Evolutionary conservation across 1,140 invertebrate genomes (phyloP), one percentile per base, ranked within the genome.

Genomic region (Hypsibius dujardini): DNA sequence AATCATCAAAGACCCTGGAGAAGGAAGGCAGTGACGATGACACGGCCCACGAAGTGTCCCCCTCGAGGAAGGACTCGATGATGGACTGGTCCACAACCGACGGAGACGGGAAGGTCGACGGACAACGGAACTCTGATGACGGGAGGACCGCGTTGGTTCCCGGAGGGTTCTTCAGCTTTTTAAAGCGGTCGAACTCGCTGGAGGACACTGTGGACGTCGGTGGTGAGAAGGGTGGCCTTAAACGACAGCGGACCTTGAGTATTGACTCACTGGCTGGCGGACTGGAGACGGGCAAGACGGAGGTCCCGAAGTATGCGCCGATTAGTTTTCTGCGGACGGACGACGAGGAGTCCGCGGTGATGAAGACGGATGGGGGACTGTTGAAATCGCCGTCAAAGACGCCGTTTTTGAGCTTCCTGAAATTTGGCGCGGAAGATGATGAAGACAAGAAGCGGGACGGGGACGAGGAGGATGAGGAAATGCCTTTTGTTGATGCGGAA

Each of bases 1-100:
- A 7, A 42, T 67, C 62, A 42, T 7, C 42, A 7, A 67, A 67
- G 62, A 67, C 7, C 42, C 42, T 7, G 62, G 3, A 7, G 50
- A 56, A 56, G 3, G 62, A 3, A 3, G 3, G 45, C 7, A 67
- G 62, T 42, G 62, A 67, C 62, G 62, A 67, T 3, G 62, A 67
- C 62, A 67, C 62, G 7, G 42, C 45, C 7, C 62, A 67, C 42
- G 62, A 67, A 67, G 62, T 42, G 62, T 67, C 62, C 3, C 7
- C 62, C 7, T 3, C 7, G 62, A 3, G 42, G 7, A 42, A 67
- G 45, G 62, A 67, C 7, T 7, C 50, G n/a, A 56, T 56, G 50
- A 56, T 56, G 50, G n/a, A 56, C 50, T 56, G 50, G 50, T 56
- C 50, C 7, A 7, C 50, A 7, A 56, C n/a, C 50, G 7, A 7